Percentiles rank a stretch among this genome's conserved stretches.
phyloP scores from a whole-genome alignment of 2,888 invertebrate genomes.

The Acronicta alni region DNA sequence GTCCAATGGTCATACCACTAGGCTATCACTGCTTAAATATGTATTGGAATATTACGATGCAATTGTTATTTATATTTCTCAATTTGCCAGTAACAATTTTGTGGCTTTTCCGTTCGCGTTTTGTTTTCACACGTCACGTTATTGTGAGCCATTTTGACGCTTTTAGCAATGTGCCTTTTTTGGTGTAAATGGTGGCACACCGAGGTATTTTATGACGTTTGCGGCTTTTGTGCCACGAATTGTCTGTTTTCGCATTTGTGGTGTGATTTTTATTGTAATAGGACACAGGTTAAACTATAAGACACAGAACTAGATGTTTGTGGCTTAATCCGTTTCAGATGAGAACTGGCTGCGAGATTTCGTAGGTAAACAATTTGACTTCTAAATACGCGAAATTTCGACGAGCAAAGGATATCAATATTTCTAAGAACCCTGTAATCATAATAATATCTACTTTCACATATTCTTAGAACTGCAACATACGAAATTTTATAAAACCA shows the following conservation, averaged over 20 bases:
- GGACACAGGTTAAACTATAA: conserved; percentile 1
- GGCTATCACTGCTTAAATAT: no score
- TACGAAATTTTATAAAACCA: conserved; percentile 2
- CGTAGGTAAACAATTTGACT: no score
- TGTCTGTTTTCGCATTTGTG: conserved; percentile 26
- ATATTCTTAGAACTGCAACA: no score
- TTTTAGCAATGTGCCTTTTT: conserved; percentile 50
- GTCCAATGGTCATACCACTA: no score
- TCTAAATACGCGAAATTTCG: no score
- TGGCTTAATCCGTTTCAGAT: not conserved
- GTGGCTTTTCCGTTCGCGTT: conserved; percentile 19
- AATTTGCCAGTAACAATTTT: conserved; percentile 21
- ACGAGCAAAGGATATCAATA: no score
- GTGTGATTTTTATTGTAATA: conserved; percentile 23
- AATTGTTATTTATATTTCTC: conserved; percentile 14
- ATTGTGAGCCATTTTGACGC: conserved; percentile 39
- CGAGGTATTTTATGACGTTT: conserved; percentile 25
- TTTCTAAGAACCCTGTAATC: no score
- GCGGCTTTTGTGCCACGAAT: conserved; percentile 23
- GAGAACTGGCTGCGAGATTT: not conserved
- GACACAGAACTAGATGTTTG: not conserved
- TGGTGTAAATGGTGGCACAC: conserved; percentile 31
- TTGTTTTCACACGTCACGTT: conserved; percentile 44
- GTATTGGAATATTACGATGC: conserved; percentile 3
- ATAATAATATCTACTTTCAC: no score